Evolutionary conservation across 2,113 vertebrate species (phyloP).

Genomic region (Halichoeres trimaculatus): DNA sequence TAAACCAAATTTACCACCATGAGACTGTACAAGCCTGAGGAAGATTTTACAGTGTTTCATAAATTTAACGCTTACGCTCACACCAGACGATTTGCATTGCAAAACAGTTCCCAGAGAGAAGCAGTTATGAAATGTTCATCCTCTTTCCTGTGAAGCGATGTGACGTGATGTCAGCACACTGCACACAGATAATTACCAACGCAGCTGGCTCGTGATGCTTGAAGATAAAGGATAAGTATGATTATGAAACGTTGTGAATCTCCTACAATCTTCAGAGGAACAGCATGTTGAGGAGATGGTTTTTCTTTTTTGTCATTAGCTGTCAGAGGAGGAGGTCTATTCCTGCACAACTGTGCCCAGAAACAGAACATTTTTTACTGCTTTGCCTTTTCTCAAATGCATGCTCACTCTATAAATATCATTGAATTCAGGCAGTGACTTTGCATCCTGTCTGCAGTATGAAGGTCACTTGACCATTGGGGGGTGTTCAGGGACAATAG

Average conservation of each 20-base stretch:
- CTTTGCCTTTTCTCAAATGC: not conserved
- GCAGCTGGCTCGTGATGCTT: conserved; percentile 36
- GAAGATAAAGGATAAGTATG: conserved; percentile 12
- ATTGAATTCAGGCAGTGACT: conserved; percentile 14
- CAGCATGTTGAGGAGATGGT: not conserved
- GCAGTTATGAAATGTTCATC: conserved; percentile 28
- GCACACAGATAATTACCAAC: conserved; percentile 41
- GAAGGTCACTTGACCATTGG: conserved; percentile 34
- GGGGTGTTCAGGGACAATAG: not conserved
- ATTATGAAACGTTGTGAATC: not conserved
- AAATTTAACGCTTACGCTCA: not conserved
- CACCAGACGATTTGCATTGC: conserved; percentile 4
- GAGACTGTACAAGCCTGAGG: not conserved
- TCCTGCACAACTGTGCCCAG: not conserved
- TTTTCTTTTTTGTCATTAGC: not conserved
- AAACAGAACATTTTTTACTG: not conserved
- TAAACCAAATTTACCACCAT: not conserved
- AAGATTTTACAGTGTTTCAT: not conserved
- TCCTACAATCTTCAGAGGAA: not conserved
- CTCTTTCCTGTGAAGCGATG: conserved; percentile 37
- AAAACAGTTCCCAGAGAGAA: conserved; percentile 22
- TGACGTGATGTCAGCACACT: conserved; percentile 50
- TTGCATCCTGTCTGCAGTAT: not conserved
- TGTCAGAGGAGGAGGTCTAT: not conserved
- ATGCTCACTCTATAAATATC: not conserved